Base-by-base conservation (phyloP, 1,140 invertebrate genomes). In the Forficula auricularia region DNA sequence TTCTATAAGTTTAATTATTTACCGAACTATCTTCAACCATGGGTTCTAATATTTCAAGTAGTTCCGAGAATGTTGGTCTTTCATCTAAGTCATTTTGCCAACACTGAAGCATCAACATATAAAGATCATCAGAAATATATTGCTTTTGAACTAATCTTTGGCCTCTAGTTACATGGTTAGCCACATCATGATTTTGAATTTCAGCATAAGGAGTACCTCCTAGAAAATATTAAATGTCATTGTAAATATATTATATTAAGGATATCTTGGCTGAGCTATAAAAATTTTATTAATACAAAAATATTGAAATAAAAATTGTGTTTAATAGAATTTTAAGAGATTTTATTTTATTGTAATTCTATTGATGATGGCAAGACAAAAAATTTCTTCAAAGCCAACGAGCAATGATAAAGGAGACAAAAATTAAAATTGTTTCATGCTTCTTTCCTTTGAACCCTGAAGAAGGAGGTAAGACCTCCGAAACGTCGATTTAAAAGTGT, bases 61-160 rank as follows among this genome's bases (percentile, higher is more conserved):
- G 62, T 53, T 75, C 71, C 30, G 64, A 56, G 53, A 80, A 80
- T 15, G 66, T 62, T 9, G 82, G 83, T 49, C 84, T 65, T 51
- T 89, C 83, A 50, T 81, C 77, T 4, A 72, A 68, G 57, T 86
- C 79, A n/a, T 74, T 54, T 53, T 82, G 78, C 84, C 84, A 90
- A 53, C 84, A 88, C 47, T 83, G 77, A 3, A 79, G 61, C 63
- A 86, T 79, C 34, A 86, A 60, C 58, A 87, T 82, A 56, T 86
- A 86, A 16, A 87, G 59, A 45, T 82, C 75, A 55, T 83, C 78
- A 32, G 70, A 72, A 20, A 81, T 70, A 52, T 78, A 78, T 18
- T 69, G 65, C 0, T 82, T 64, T 52, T 85, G 82, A 3, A 72
- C 67, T 2, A 84, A 73, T 19, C 82, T 63, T 42, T 76, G 61